Percentiles rank a stretch among this genome's conserved stretches.
Evolutionary conservation across 2,888 invertebrate genomes (phyloP).

Genomic region (Apoda limacodes): DNA sequence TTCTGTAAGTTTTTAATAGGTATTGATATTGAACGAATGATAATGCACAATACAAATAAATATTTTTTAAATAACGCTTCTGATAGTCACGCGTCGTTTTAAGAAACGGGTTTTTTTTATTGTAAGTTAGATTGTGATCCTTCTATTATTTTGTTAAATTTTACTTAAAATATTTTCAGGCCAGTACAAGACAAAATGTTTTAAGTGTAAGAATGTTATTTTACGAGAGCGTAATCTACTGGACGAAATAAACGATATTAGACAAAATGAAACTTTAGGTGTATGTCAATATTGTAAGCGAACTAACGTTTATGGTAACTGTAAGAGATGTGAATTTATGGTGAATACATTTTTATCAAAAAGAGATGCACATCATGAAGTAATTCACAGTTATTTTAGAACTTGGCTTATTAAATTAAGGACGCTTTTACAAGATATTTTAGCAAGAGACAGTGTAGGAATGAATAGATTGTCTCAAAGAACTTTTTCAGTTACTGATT

Average conservation of each 20-base stretch:
- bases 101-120: conserved; percentile 3
- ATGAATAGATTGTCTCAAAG: conserved; percentile 21
- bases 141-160: neutral
- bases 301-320: conserved; percentile 23
- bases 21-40: too few relatives aligned
- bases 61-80: neutral
- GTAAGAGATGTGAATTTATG: conserved; percentile 31
- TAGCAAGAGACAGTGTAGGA: conserved; percentile 22
- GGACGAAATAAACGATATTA: conserved; percentile 28
- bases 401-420: conserved; percentile 28
- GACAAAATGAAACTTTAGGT: conserved; percentile 23
- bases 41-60: too few relatives aligned
- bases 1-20: conserved; percentile 26
- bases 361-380: conserved; percentile 19
- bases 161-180: conserved; percentile 19
- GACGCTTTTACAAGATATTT: conserved; percentile 22
- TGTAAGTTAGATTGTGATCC: neutral
- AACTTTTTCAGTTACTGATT: too few relatives aligned
- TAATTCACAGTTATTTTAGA: conserved; percentile 20
- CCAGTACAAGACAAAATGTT: conserved; percentile 27
- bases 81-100: neutral
- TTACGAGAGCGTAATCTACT: conserved; percentile 27
- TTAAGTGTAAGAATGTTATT: conserved; percentile 27
- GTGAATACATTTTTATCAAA: conserved; percentile 23
- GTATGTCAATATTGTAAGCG: conserved; percentile 32